Evolutionary conservation across 2,113 vertebrate species (phyloP).

Genomic region (Crotalus helleri): DNA sequence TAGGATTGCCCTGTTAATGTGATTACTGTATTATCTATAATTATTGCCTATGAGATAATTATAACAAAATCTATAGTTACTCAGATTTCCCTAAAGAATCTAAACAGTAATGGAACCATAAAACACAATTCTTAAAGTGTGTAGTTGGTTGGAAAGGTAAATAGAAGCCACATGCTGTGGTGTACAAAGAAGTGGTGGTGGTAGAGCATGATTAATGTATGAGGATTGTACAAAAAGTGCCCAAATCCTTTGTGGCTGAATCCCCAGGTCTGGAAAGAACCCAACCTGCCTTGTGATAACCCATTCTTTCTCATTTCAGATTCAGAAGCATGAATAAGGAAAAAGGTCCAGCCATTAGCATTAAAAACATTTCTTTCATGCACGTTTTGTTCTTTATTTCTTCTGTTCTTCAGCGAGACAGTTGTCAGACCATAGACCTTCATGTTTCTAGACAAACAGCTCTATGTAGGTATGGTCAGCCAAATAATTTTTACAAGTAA

Average conservation of each 20-base stretch:
- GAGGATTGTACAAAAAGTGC: neutral
- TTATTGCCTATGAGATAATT: neutral
- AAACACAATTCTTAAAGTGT: neutral
- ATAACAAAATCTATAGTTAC: constrained; percentile 28
- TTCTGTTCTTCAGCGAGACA: neutral
- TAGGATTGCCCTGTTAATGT: neutral
- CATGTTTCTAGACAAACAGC: neutral
- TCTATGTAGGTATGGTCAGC: neutral
- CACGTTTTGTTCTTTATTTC: neutral
- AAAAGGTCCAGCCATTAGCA: neutral
- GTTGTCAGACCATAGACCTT: neutral
- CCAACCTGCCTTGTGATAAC: neutral
- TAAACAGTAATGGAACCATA: constrained; percentile 21
- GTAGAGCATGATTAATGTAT: neutral
- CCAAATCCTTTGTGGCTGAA: neutral
- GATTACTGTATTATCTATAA: neutral
- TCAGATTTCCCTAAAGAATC: constrained; percentile 22
- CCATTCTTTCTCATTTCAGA: neutral
- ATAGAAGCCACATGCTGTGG: neutral
- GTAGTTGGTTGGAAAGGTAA: neutral
- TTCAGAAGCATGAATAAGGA: neutral
- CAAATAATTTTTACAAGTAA: neutral
- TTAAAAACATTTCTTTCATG: neutral
- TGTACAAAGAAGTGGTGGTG: neutral
- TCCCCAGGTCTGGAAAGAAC: neutral